Percentiles rank a stretch among this genome's conserved stretches.
These are phyloP conservation scores for Andrena cerasifolii DNA, from an alignment of 1,140 invertebrate species.

Conservation along the genomic window DNA sequence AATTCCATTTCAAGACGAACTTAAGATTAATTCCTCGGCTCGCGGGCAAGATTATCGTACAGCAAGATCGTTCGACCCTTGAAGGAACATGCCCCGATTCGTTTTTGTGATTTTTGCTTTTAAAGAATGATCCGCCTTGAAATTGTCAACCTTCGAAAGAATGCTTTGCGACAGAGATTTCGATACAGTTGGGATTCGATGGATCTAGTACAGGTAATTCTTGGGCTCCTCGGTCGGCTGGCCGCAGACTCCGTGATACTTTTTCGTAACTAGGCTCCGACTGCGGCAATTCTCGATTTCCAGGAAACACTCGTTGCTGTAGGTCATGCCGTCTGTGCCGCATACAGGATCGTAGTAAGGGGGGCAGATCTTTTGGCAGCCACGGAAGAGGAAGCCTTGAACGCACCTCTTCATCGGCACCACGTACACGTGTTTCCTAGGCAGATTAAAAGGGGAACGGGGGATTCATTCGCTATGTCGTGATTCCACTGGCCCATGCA, in stretches of 20 bases:
- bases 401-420: conserved; percentile 93
- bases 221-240: conserved; percentile 87
- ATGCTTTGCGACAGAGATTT: background rate
- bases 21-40: background rate
- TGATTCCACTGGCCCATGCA: too few species aligned
- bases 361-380: conserved; percentile 93
- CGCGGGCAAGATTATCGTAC: background rate
- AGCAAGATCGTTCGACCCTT: background rate
- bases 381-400: conserved; percentile 91
- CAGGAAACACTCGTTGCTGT: conserved; percentile 96
- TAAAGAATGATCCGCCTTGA: background rate
- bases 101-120: background rate
- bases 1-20: conserved; percentile 27
- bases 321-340: conserved; percentile 93
- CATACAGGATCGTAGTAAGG: conserved; percentile 94
- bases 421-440: conserved; percentile 93
- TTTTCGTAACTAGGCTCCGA: conserved; percentile 85
- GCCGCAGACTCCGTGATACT: conserved; percentile 87
- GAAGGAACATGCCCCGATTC: background rate
- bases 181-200: background rate
- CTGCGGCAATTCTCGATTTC: conserved; percentile 94
- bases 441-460: conserved; percentile 49
- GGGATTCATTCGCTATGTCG: too few species aligned
- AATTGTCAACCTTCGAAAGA: conserved; percentile 10
- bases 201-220: conserved; percentile 86